A percentile compares a stretch with the other conserved stretches of the same genome.
phyloP scores from a whole-genome alignment of 2,797 vertebrate species.

The Microctenopoma stevenorrisi region DNA sequence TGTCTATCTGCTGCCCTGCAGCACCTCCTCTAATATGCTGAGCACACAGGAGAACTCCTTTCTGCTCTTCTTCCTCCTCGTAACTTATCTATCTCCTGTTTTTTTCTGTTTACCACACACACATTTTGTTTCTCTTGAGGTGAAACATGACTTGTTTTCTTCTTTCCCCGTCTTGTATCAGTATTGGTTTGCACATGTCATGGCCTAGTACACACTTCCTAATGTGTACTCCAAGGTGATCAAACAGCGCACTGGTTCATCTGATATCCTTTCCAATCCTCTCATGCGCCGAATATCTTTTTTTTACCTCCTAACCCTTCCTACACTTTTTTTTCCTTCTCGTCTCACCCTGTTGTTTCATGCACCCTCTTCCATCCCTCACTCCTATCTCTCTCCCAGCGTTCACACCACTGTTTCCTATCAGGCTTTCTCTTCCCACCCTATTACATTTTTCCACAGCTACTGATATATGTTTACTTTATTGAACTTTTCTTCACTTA shows the following conservation, averaged over 20 bases:
- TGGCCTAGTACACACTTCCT: not conserved
- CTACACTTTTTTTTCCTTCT: not conserved
- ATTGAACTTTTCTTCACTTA: constrained; percentile 55
- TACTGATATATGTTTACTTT: constrained; percentile 45
- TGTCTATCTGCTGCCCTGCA: constrained; percentile 38
- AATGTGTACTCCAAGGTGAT: constrained; percentile 5
- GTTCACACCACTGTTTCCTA: constrained; percentile 23
- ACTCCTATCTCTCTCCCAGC: constrained; percentile 4
- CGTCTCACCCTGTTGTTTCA: constrained; percentile 14
- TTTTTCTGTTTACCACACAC: constrained; percentile 10
- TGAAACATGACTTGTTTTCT: constrained; percentile 25
- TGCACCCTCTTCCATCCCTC: constrained; percentile 6
- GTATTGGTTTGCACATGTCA: not conserved
- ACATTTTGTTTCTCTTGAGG: not conserved
- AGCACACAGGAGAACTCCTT: constrained; percentile 60
- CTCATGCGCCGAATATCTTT: constrained; percentile 18
- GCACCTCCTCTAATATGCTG: constrained; percentile 62
- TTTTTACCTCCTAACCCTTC: not conserved
- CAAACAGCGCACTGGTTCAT: not conserved
- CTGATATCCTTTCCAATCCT: constrained; percentile 37
- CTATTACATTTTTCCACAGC: constrained; percentile 38
- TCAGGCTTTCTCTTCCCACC: constrained; percentile 34
- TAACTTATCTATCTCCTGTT: constrained; percentile 13
- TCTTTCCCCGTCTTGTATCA: not conserved
- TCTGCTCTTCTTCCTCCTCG: constrained; percentile 38